Percentiles rank a stretch among this genome's conserved stretches.
Evolutionary conservation across 2,797 vertebrate genomes (phyloP).

Genomic region (Poecilia wingei): DNA sequence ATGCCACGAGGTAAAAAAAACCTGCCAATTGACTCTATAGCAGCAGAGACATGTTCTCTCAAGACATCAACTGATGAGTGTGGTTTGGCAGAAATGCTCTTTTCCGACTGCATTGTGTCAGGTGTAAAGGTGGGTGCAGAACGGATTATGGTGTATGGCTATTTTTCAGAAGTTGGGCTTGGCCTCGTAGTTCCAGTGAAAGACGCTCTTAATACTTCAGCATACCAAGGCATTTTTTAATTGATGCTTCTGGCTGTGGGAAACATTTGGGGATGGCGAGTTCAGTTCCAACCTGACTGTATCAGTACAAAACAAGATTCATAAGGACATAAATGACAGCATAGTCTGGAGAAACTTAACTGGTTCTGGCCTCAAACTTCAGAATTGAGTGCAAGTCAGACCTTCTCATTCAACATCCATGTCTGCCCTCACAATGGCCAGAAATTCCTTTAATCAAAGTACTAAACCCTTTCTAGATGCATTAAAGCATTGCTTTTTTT

Average conservation of each 20-base stretch:
- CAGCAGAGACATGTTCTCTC: background rate
- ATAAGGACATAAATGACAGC: background rate
- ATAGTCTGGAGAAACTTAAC: background rate
- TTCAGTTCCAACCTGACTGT: background rate
- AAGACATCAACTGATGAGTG: background rate
- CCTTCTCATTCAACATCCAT: background rate
- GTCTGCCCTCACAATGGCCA: background rate
- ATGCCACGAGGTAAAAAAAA: background rate
- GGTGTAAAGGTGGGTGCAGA: background rate
- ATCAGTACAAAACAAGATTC: background rate
- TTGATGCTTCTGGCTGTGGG: background rate
- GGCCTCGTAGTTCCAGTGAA: background rate
- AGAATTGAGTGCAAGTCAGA: background rate
- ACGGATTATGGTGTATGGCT: background rate
- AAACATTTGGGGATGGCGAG: background rate
- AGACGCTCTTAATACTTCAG: background rate
- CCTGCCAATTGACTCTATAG: background rate
- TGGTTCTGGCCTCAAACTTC: background rate
- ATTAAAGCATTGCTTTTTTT: background rate
- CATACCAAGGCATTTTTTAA: background rate
- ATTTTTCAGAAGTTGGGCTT: background rate
- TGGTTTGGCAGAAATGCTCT: background rate
- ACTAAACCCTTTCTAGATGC: background rate
- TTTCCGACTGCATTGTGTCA: background rate
- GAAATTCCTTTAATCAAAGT: background rate